Evolutionary conservation across 2,888 invertebrate species (phyloP).

Genomic region (Argyresthia albistria): DNA sequence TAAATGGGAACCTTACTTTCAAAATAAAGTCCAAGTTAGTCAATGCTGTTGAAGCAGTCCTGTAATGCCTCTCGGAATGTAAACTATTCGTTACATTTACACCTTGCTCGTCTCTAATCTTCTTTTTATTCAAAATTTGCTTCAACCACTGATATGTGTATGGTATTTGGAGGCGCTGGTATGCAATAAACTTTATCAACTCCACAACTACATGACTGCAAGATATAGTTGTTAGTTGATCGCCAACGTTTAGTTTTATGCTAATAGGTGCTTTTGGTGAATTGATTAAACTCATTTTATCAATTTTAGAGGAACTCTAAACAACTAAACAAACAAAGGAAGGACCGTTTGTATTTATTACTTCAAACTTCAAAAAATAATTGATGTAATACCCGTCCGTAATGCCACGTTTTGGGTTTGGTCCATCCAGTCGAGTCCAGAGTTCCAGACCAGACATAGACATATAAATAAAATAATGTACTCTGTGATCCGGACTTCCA

Average conservation of each 20-base stretch:
- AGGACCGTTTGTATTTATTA: neutral
- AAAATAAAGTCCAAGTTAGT: constrained; percentile 56
- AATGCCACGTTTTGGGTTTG: neutral
- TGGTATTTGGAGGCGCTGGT: constrained; percentile 71
- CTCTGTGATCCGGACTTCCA: too few species aligned
- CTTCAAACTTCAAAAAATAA: neutral
- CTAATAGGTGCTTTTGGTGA: constrained; percentile 18
- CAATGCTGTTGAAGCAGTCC: constrained; percentile 46
- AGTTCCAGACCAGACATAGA: too few species aligned
- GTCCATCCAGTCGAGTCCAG: too few species aligned
- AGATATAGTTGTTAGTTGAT: constrained; percentile 67
- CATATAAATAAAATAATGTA: too few species aligned
- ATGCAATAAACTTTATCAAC: constrained; percentile 68
- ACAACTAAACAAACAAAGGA: neutral
- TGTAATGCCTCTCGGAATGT: constrained; percentile 54
- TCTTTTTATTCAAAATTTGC: constrained; percentile 48
- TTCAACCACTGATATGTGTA: constrained; percentile 64
- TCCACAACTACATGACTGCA: constrained; percentile 72
- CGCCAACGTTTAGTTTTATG: constrained; percentile 54
- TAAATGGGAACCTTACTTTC: constrained; percentile 31
- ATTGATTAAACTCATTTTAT: constrained; percentile 1
- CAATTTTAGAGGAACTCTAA: neutral
- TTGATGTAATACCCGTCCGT: too few species aligned
- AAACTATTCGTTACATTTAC: constrained; percentile 35
- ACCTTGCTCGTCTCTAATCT: constrained; percentile 26